These are phyloP conservation scores for Nycteola revayana DNA, from an alignment of 2,888 invertebrate genomes.

Conservation along the genomic window DNA sequence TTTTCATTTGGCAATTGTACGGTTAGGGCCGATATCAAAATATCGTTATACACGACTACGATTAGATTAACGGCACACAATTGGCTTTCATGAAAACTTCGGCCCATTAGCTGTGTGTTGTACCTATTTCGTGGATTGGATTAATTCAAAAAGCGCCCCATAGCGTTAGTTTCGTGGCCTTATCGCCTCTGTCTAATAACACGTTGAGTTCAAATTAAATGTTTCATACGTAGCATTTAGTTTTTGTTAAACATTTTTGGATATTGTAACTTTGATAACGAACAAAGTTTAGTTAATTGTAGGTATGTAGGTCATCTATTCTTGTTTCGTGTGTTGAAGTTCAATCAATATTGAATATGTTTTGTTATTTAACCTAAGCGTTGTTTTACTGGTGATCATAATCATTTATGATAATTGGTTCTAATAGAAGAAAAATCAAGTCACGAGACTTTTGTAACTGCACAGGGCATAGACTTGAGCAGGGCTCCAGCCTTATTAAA, in stretches of 20 bases:
- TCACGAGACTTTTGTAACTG: too few relatives aligned
- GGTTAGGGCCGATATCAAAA: constrained; percentile 58
- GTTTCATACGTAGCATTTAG: constrained; percentile 33
- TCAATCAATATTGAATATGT: too few relatives aligned
- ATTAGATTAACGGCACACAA: constrained; percentile 76
- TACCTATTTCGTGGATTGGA: constrained; percentile 58
- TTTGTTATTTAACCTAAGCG: too few relatives aligned
- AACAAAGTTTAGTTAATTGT: too few relatives aligned
- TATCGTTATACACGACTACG: constrained; percentile 71
- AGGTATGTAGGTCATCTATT: too few relatives aligned
- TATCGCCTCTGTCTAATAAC: constrained; percentile 60
- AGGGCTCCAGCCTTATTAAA: too few relatives aligned
- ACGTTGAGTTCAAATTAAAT: constrained; percentile 50
- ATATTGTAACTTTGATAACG: too few relatives aligned
- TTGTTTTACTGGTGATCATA: too few relatives aligned
- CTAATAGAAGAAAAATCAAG: too few relatives aligned
- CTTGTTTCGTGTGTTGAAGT: too few relatives aligned
- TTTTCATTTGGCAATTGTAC: constrained; percentile 78
- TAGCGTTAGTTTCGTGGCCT: constrained; percentile 55
- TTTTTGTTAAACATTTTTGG: neutral
- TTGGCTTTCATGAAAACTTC: constrained; percentile 76
- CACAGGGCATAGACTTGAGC: too few relatives aligned
- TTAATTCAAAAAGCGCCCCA: constrained; percentile 62
- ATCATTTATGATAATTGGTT: too few relatives aligned
- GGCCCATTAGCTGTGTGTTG: constrained; percentile 57